These are phyloP conservation scores for Antigone vipio DNA, from an alignment of 2,113 vertebrate genomes.

Conservation along the genomic window DNA sequence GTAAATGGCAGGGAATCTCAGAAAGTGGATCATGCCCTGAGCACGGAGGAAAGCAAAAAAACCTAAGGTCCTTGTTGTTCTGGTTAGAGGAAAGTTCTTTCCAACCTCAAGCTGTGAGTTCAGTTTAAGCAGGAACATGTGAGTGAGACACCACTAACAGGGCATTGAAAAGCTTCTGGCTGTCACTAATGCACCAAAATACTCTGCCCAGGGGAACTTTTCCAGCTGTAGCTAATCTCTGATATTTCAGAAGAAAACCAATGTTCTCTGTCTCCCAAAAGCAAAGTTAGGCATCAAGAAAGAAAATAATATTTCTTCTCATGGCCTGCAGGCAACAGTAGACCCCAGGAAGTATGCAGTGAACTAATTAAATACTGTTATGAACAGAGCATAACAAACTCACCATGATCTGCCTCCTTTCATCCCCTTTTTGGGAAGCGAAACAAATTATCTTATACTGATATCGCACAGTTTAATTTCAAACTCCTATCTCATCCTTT, in stretches of 20 bases:
- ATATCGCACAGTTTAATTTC: not conserved
- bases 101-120: not conserved
- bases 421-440: not conserved
- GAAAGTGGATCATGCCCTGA: not conserved
- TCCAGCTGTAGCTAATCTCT: not conserved
- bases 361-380: constrained; percentile 16
- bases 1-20: not conserved
- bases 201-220: not conserved
- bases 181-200: not conserved
- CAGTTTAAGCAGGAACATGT: not conserved
- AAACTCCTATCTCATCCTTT: not conserved
- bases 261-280: constrained; percentile 13
- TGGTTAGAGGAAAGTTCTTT: not conserved
- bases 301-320: not conserved
- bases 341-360: not conserved
- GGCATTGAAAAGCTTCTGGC: not conserved
- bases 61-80: not conserved
- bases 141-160: not conserved
- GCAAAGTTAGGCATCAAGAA: not conserved
- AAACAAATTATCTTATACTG: not conserved
- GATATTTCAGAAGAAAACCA: not conserved
- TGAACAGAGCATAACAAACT: not conserved
- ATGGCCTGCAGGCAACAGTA: not conserved
- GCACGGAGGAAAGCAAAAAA: not conserved
- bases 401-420: not conserved